Conservation (phyloP, 64 coral and sea anemone species). For the Montipora efflorescens region DNA sequence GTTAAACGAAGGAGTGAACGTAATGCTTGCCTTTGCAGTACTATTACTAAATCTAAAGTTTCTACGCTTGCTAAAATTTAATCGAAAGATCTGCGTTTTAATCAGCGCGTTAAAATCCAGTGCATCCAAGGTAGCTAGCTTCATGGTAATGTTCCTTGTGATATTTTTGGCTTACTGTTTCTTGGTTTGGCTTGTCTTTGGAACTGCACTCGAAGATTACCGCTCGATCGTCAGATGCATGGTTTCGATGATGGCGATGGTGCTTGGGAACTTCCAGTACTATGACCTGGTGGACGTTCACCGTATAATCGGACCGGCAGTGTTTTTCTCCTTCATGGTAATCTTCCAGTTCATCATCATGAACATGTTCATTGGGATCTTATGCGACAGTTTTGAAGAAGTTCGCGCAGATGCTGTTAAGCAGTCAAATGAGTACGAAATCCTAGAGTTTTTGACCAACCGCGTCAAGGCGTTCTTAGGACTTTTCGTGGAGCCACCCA, state of each 20-base stretch:
- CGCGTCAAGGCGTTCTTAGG: slow-evolving; percentile 72
- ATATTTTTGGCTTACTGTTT: slow-evolving; percentile 75
- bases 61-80: slow-evolving; percentile 82
- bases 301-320: slow-evolving; percentile 64
- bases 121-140: slow-evolving; percentile 54
- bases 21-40: slow-evolving; percentile 59
- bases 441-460: slow-evolving; percentile 81
- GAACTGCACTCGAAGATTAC: slow-evolving; percentile 60
- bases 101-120: slow-evolving; percentile 63
- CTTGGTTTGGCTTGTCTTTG: slow-evolving; percentile 66
- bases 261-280: slow-evolving; percentile 84
- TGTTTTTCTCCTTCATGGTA: slow-evolving; percentile 86
- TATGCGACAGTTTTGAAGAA: slow-evolving; percentile 78
- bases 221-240: slow-evolving; percentile 78
- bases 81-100: slow-evolving; percentile 85
- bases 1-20: slow-evolving; percentile 77
- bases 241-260: slow-evolving; percentile 84
- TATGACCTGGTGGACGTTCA: slow-evolving; percentile 51
- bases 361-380: slow-evolving; percentile 94
- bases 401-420: slow-evolving; percentile 76
- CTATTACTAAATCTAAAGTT: slow-evolving; percentile 81
- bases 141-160: slow-evolving; percentile 78
- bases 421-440: slow-evolving; percentile 89
- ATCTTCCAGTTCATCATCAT: slow-evolving; percentile 83
- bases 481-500: slow-evolving; percentile 70